A percentile compares a stretch with the other conserved stretches of the same genome.
Evolutionary conservation across 2,888 invertebrate species (phyloP).

Genomic region (Clunio marinus): DNA sequence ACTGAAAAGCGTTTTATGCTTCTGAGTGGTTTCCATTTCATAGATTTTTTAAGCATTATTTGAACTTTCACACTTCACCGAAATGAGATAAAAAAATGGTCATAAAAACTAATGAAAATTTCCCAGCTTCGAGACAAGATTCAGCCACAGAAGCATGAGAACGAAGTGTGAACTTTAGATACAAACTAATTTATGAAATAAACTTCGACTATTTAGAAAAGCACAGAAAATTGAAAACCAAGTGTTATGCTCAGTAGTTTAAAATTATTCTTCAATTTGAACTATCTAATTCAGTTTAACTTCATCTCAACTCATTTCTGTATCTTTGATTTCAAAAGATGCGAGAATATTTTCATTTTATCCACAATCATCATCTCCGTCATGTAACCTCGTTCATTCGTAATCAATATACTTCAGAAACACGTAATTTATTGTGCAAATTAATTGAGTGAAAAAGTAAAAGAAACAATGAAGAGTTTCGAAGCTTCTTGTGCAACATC

Average conservation of each 20-base stretch:
- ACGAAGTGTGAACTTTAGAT: not conserved
- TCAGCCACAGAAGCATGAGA: not conserved
- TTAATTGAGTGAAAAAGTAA: slow-evolving; percentile 37
- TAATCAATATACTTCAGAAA: slow-evolving; percentile 29
- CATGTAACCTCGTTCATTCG: not conserved
- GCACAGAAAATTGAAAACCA: not conserved
- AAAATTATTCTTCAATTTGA: slow-evolving; percentile 11
- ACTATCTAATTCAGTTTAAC: not conserved
- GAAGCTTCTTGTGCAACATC: not conserved
- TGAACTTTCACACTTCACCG: not conserved
- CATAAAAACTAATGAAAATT: slow-evolving; percentile 34
- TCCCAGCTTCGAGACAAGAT: slow-evolving; percentile 11
- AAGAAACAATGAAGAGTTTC: not conserved
- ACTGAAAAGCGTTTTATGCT: too few species aligned
- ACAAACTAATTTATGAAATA: not conserved
- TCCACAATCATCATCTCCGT: not conserved
- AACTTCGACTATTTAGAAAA: not conserved
- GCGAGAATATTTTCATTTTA: too few species aligned
- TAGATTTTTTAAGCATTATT: too few species aligned
- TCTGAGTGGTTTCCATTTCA: too few species aligned
- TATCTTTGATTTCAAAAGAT: too few species aligned
- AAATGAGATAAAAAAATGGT: slow-evolving; percentile 24
- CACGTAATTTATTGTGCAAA: slow-evolving; percentile 37
- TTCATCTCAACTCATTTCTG: too few species aligned
- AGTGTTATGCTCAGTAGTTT: slow-evolving; percentile 33